Conservation (phyloP, 2,797 vertebrate species). For the Knipowitschia caucasica region DNA sequence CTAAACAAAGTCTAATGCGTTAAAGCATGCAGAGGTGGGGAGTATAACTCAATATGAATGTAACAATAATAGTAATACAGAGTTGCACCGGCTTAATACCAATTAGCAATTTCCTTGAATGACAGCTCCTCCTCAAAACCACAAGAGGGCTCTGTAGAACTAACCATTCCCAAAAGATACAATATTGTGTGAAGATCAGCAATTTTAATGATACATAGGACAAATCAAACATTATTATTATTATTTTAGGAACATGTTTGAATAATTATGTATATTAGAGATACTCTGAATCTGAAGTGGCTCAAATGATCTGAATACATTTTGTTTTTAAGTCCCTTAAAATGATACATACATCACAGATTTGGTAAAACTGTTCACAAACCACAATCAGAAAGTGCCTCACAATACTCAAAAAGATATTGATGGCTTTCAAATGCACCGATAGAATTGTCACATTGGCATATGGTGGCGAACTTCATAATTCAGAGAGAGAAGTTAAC, state of each 20-base stretch:
- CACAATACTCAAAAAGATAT: no score
- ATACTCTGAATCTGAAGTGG: no score
- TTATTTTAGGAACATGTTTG: background rate
- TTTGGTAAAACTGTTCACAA: no score
- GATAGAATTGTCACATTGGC: background rate
- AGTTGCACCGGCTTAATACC: background rate
- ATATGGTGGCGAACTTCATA: constrained; percentile 36
- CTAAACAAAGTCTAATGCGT: background rate
- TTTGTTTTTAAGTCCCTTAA: no score
- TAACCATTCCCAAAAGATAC: constrained; percentile 15
- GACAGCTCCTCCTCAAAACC: constrained; percentile 30
- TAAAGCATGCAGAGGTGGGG: background rate
- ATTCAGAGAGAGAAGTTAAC: constrained; percentile 21
- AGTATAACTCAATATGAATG: background rate
- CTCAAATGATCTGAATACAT: no score
- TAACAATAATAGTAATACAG: background rate
- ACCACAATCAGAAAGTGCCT: no score
- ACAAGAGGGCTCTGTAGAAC: constrained; percentile 53
- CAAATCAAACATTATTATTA: no score
- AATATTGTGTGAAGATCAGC: constrained; percentile 64
- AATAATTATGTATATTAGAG: no score
- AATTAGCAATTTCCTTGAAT: background rate
- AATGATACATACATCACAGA: no score
- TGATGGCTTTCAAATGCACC: background rate
- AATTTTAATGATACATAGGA: background rate